Evolutionary conservation across 2,797 vertebrate species (phyloP).

Genomic region (Epinephelus awoara): DNA sequence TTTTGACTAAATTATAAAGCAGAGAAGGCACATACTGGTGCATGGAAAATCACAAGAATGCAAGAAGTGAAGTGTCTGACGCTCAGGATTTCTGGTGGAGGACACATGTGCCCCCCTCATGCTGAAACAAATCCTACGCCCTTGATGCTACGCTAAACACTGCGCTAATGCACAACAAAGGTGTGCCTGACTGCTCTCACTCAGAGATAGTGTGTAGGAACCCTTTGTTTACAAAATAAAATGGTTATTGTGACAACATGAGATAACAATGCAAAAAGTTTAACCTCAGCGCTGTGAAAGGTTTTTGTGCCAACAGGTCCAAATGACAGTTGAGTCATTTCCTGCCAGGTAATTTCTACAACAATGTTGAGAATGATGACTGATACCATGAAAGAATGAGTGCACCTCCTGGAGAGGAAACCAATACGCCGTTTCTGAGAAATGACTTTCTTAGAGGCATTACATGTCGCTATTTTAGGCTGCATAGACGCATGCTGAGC

Average conservation of each 20-base stretch:
- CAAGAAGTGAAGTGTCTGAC: too few species aligned
- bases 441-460: background rate
- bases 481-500: background rate
- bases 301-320: too few species aligned
- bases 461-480: background rate
- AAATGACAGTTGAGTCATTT: background rate
- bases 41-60: too few species aligned
- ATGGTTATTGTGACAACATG: constrained; percentile 52
- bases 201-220: background rate
- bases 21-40: too few species aligned
- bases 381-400: background rate
- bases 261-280: constrained; percentile 41
- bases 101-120: too few species aligned
- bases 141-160: background rate
- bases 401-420: background rate
- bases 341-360: background rate
- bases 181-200: background rate
- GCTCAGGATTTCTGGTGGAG: too few species aligned
- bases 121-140: too few species aligned
- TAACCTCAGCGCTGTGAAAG: background rate
- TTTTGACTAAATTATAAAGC: too few species aligned
- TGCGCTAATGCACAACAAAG: background rate
- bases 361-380: background rate
- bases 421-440: background rate
- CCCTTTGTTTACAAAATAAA: constrained; percentile 47